Percentiles rank a stretch among this genome's conserved stretches.
phyloP scores from a whole-genome alignment of 2,888 invertebrate genomes.

The Keiferia lycopersicella region DNA sequence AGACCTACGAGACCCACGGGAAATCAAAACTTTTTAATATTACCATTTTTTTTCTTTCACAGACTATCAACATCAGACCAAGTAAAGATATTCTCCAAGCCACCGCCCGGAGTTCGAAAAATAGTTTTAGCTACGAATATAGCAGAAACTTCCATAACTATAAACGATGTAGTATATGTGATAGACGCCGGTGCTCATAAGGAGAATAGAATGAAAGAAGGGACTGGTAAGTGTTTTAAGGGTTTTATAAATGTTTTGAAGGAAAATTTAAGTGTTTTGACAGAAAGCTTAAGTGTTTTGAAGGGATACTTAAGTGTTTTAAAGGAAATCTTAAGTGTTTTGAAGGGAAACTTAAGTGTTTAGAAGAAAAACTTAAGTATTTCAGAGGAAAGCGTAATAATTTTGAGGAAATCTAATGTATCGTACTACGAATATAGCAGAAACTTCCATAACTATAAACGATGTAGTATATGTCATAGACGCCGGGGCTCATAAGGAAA shows the following conservation, averaged over 20 bases:
- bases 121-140: conserved; percentile 87
- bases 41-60: conserved; percentile 9
- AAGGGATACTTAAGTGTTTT: too few species aligned
- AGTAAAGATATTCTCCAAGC: conserved; percentile 76
- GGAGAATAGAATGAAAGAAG: conserved; percentile 76
- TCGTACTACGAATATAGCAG: conserved; percentile 86
- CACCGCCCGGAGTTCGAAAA: conserved; percentile 80
- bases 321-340: too few species aligned
- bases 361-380: too few species aligned
- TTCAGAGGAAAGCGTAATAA: too few species aligned
- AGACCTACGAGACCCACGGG: too few species aligned
- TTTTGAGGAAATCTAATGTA: conserved; percentile 78
- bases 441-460: conserved; percentile 87
- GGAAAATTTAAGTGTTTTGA: too few species aligned
- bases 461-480: conserved; percentile 87
- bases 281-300: too few species aligned
- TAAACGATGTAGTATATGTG: conserved; percentile 86
- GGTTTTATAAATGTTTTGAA: background rate
- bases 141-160: conserved; percentile 87
- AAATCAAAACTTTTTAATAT: too few species aligned
- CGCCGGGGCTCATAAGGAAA: conserved; percentile 82
- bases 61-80: conserved; percentile 82
- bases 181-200: conserved; percentile 84
- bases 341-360: too few species aligned
- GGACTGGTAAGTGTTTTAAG: conserved; percentile 56